Base-by-base conservation (phyloP, 2,797 vertebrate species). In the Microctenopoma lineatum region DNA sequence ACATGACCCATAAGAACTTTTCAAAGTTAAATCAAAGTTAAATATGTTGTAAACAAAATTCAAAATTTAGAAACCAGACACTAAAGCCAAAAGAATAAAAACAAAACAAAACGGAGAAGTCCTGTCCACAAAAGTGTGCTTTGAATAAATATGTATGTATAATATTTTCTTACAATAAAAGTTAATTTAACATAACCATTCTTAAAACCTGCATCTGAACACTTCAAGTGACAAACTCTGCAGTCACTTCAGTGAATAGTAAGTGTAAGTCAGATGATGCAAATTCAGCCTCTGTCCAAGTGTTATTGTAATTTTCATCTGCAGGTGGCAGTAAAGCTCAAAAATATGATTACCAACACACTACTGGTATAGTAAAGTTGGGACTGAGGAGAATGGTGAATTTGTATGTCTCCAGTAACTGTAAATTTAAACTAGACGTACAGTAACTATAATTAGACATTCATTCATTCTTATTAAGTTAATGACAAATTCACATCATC, bases 241-340 rank as follows among this genome's bases (percentile, higher is more conserved):
- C 32, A 67, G 60, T 9, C 11, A 50, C 29, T 64, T 50, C 3
- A 14, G 11, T 59, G 36, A 66, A 51, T 48, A 15, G n/a, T 58
- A 70, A 66, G 21, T 21, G 1, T 21, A 3, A 44, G 14, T 53
- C 14, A 51, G 18, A 18, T 26, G 11, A 16, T 12, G n/a, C 9
- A 4, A 34, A 13, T 39, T 29, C 15, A 62, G 10, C 29, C 32
- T 62, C 16, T 21, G 8, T 11, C 3, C 3, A 47, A 21, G 12
- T 18, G 13, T 46, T 52, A 45, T 18, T 34, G 0, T 53, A 34
- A 27, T 16, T 47, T 80, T 6, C 4, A 56, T 42, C 92, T 90
- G 73, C 65, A 93, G 92, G 46, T 82, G 92, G 87, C 89, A 89
- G 89, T 88, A 84, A 80, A 84, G 66, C 8, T 57, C 66, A 69